Percentiles rank a stretch among this genome's conserved stretches.
Evolutionary conservation across 2,888 invertebrate species (phyloP).

Genomic region (Hypsopygia costalis): DNA sequence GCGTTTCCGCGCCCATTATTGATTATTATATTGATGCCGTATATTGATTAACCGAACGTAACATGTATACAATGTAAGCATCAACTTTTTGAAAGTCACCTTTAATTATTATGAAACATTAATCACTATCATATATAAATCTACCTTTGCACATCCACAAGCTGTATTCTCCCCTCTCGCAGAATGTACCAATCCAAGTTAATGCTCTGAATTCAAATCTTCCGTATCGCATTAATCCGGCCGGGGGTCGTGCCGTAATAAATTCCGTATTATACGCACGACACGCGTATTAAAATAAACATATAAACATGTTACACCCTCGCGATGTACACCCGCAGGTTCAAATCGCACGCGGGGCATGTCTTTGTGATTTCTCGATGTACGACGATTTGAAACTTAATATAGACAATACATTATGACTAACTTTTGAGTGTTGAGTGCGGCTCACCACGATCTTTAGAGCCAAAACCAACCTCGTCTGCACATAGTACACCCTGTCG

Average conservation of each 20-base stretch:
- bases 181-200: slow-evolving; percentile 72
- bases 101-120: slow-evolving; percentile 34
- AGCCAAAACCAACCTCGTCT: too few relatives aligned
- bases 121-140: slow-evolving; percentile 30
- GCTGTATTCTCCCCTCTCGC: slow-evolving; percentile 29
- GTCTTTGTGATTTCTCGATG: background rate
- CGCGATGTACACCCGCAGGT: slow-evolving; percentile 45
- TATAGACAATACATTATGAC: too few relatives aligned
- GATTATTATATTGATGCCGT: too few relatives aligned
- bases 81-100: too few relatives aligned
- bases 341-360: slow-evolving; percentile 14
- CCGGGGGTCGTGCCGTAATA: slow-evolving; percentile 74
- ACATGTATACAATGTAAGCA: too few relatives aligned
- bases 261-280: slow-evolving; percentile 80
- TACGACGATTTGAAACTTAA: too few relatives aligned
- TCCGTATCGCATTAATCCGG: slow-evolving; percentile 79
- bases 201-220: slow-evolving; percentile 78
- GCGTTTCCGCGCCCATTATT: too few relatives aligned
- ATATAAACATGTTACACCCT: slow-evolving; percentile 79
- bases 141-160: slow-evolving; percentile 10
- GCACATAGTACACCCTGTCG: too few relatives aligned
- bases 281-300: slow-evolving; percentile 82
- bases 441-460: too few relatives aligned
- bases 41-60: too few relatives aligned
- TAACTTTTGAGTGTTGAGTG: too few relatives aligned